Evolutionary conservation across 1,140 invertebrate genomes (phyloP).

Genomic region (Caenorhabditis brenneri): DNA sequence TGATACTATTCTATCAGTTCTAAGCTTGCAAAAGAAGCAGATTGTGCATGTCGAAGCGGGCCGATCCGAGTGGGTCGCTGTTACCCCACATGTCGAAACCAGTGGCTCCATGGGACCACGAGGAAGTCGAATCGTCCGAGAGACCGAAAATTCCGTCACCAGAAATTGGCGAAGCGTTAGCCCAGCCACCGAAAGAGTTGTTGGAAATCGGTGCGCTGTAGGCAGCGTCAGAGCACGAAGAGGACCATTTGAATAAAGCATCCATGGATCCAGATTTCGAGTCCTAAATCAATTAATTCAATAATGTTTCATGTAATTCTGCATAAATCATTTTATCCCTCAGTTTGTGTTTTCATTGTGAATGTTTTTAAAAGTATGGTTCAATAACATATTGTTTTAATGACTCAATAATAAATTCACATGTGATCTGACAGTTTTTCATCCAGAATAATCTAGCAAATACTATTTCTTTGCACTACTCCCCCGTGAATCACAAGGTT

Average conservation of each 20-base stretch:
- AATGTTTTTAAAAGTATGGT: not conserved
- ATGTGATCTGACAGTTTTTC: not conserved
- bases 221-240: slow-evolving; percentile 13
- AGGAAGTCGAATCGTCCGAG: slow-evolving; percentile 14
- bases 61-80: slow-evolving; percentile 34
- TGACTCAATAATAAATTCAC: not conserved
- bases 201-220: not conserved
- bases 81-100: slow-evolving; percentile 31
- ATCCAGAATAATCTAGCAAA: not conserved
- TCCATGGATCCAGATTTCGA: slow-evolving; percentile 21
- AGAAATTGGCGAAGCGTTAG: slow-evolving; percentile 7
- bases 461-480: not conserved
- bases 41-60: slow-evolving; percentile 40
- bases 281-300: not conserved
- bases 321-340: not conserved
- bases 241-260: slow-evolving; percentile 27
- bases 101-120: slow-evolving; percentile 31
- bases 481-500: slow-evolving; percentile 1
- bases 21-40: slow-evolving; percentile 43
- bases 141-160: not conserved
- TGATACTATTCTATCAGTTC: slow-evolving; percentile 31
- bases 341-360: not conserved
- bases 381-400: not conserved
- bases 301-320: too few relatives aligned
- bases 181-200: slow-evolving; percentile 28